A percentile compares a stretch with the other conserved stretches of the same genome.
Evolutionary conservation across 2,113 vertebrate species (phyloP).

Genomic region (Tetrax tetrax): DNA sequence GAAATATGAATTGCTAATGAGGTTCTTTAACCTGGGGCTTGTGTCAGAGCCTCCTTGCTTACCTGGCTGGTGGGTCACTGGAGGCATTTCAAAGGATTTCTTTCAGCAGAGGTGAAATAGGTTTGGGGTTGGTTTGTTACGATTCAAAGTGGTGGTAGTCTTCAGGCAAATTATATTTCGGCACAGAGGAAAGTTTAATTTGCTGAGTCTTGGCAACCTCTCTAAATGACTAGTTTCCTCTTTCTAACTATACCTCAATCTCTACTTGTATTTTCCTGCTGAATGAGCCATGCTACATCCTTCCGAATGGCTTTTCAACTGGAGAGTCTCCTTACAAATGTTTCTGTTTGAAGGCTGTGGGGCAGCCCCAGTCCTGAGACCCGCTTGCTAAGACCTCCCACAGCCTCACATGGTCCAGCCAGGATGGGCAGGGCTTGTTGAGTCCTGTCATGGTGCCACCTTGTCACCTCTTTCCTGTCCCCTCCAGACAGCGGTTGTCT

Average conservation of each 20-base stretch:
- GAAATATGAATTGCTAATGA: constrained; percentile 44
- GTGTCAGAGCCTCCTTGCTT: not conserved
- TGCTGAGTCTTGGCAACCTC: not conserved
- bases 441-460: not conserved
- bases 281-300: not conserved
- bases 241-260: not conserved
- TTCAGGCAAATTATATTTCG: not conserved
- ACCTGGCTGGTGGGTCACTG: not conserved
- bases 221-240: not conserved
- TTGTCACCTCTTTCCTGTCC: not conserved
- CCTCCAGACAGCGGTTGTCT: not conserved
- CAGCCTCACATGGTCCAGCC: fast-evolving
- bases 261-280: not conserved
- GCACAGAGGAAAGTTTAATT: not conserved
- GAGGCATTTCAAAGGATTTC: not conserved
- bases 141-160: not conserved
- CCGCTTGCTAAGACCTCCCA: not conserved
- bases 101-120: not conserved
- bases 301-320: not conserved
- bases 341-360: not conserved
- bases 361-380: not conserved
- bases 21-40: not conserved
- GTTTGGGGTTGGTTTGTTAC: not conserved
- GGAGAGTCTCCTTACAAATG: not conserved
- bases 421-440: not conserved